Base-by-base conservation (phyloP, 30 jellyfish, hydroid and myxozoan species). In the Morbakka virulenta region DNA sequence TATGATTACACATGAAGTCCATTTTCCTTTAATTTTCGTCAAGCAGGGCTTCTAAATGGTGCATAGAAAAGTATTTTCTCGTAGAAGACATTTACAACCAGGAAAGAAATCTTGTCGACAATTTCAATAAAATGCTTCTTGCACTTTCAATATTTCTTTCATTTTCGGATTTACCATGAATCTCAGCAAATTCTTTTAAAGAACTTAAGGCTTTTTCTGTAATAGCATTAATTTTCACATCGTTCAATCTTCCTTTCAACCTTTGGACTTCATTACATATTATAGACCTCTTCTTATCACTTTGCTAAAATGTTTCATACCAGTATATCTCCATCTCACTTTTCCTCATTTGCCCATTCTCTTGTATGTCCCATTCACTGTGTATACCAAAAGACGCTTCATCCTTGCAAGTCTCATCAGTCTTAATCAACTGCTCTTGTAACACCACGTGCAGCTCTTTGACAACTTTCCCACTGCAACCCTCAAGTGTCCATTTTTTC, bases 21-120 rank as follows among this genome's bases (percentile, higher is more conserved):
- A n/a, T n/a, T n/a, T n/a, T n/a, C n/a, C n/a, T n/a, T n/a, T n/a
- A n/a, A n/a, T n/a, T n/a, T n/a, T n/a, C n/a, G n/a, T n/a, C n/a
- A n/a, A n/a, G n/a, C n/a, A n/a, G n/a, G n/a, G n/a, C n/a, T n/a
- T n/a, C n/a, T n/a, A n/a, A n/a, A n/a, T n/a, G n/a, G n/a, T n/a
- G n/a, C n/a, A n/a, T n/a, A n/a, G n/a, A n/a, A n/a, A n/a, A n/a
- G n/a, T n/a, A n/a, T n/a, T n/a, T n/a, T n/a, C n/a, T n/a, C n/a
- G n/a, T n/a, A n/a, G n/a, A n/a, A n/a, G n/a, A n/a, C n/a, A n/a
- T n/a, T n/a, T n/a, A n/a, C n/a, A n/a, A n/a, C n/a, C n/a, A n/a
- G n/a, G n/a, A n/a, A n/a, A n/a, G n/a, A n/a, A n/a, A n/a, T n/a
- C 79, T 32, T 67, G 67, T 67, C 79, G 69, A 67, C 68, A 67